Conservation (phyloP, 2,888 invertebrate species). For the Thelaira solivaga region DNA sequence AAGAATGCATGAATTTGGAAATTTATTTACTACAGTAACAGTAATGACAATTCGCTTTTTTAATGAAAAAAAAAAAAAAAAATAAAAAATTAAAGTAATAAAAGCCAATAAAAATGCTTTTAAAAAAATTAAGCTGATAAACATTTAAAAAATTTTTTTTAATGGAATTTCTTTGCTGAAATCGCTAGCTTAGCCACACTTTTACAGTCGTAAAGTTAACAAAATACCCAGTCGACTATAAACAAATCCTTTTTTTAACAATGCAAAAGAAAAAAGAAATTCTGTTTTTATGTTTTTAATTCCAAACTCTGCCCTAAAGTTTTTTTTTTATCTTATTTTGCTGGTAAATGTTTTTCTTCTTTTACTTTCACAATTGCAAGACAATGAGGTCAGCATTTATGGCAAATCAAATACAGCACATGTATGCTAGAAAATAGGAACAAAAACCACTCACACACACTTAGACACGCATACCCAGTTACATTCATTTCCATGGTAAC, state of each 20-base stretch:
- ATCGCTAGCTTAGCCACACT: too few relatives aligned
- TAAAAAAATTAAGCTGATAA: too few relatives aligned
- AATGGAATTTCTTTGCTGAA: too few relatives aligned
- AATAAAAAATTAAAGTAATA: background rate
- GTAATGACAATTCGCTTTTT: too few relatives aligned
- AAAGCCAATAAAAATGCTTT: too few relatives aligned
- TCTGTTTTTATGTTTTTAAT: background rate
- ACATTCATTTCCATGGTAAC: background rate
- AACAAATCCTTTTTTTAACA: constrained; percentile 15
- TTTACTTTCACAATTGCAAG: constrained; percentile 30
- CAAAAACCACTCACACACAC: background rate
- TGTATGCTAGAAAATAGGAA: constrained; percentile 53
- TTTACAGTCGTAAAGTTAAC: constrained; percentile 24
- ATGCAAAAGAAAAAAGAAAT: background rate
- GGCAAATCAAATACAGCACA: constrained; percentile 61
- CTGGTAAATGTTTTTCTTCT: constrained; percentile 12
- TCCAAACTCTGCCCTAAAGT: background rate
- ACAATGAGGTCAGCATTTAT: constrained; percentile 62
- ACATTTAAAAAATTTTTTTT: too few relatives aligned
- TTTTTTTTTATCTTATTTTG: background rate
- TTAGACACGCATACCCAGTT: background rate
- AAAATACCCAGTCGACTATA: constrained; percentile 12
- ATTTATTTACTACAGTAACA: too few relatives aligned
- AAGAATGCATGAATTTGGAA: too few relatives aligned
- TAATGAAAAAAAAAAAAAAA: background rate